Base-by-base conservation (phyloP, 2,113 vertebrate genomes). In the Leptobrachium leishanense region DNA sequence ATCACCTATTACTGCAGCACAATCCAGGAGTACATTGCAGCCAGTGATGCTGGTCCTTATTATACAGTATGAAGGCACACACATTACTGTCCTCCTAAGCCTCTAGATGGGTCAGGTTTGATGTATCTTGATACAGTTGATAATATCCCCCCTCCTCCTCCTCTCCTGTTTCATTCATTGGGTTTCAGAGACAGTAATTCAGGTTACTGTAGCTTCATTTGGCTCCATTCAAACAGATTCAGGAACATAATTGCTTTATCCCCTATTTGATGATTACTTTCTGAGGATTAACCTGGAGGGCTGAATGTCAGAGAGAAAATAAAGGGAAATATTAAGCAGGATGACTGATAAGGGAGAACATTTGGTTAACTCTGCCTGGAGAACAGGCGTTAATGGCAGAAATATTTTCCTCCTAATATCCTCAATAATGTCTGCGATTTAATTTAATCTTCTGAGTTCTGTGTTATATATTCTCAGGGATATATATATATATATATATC, bases 251-350 rank as follows among this genome's bases (percentile, higher is more conserved):
- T 69, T 65, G 40, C 41, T 7, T 57, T 5, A 72, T 55, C 50
- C 77, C 70, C 46, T 41, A 43, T 65, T 31, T 64, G 67, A 70
- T 46, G 68, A 63, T 41, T 77, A n/a, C 43, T 65, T 79, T 44
- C 12, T 53, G 11, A 72, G 12, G 20, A 15, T 13, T 70, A 72
- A 77, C 75, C 53, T 43, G 43, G 53, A 66, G 44, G 31, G 5
- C 3, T 31, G 11, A 64, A 65, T 6, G 20, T 42, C n/a, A 20
- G 8, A 31, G 43, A 50, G 76, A 79, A 66, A 59, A 72, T 42
- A 43, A 79, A 31, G 69, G 55, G 42, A 15, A 13, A 73, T 12
- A 40, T 46, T 64, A 42, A 57, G 43, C 31, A 72, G 41, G 44
- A 57, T 12, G 50, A 67, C 74, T 11, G 31, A 65, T 53, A 63